Percentiles rank a stretch among this genome's conserved stretches.
phyloP scores from a whole-genome alignment of 1,140 invertebrate genomes.

The Drosophila baimaii region DNA sequence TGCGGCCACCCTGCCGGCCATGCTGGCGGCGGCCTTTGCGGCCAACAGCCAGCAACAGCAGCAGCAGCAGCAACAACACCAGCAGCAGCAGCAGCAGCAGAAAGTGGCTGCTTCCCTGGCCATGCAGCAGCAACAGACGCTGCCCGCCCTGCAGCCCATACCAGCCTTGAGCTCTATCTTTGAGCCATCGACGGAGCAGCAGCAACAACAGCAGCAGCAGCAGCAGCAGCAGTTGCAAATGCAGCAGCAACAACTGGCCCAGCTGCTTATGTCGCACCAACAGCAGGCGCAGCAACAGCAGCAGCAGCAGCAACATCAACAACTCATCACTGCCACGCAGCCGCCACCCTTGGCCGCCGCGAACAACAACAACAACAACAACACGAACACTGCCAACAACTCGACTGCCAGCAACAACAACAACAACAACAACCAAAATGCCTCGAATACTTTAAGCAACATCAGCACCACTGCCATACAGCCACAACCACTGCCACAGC shows the following conservation, averaged over 20 bases:
- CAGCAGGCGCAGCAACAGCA: slow-evolving; percentile 62
- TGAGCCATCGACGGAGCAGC: slow-evolving; percentile 57
- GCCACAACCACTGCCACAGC: slow-evolving; percentile 23
- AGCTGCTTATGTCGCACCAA: slow-evolving; percentile 59
- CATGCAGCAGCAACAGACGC: slow-evolving; percentile 55
- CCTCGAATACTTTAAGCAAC: slow-evolving; percentile 58
- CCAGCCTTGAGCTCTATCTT: slow-evolving; percentile 81
- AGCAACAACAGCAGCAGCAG: slow-evolving; percentile 59
- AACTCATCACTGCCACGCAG: slow-evolving; percentile 66
- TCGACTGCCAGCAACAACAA: slow-evolving; percentile 51
- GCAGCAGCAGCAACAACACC: slow-evolving; percentile 49
- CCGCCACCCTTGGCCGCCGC: slow-evolving; percentile 53
- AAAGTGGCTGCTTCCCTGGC: slow-evolving; percentile 59
- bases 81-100: slow-evolving; percentile 17
- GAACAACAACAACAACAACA: slow-evolving; percentile 30
- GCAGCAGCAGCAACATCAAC: slow-evolving; percentile 71
- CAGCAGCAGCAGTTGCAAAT: slow-evolving; percentile 42
- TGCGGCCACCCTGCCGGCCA: slow-evolving; percentile 76
- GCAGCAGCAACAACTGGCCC: slow-evolving; percentile 69
- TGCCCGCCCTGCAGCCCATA: slow-evolving; percentile 77
- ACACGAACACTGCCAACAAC: slow-evolving; percentile 38
- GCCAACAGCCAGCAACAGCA: slow-evolving; percentile 72
- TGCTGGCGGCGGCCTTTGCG: slow-evolving; percentile 73
- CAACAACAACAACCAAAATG: slow-evolving; percentile 37
- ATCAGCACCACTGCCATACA: slow-evolving; percentile 56